These are phyloP conservation scores for Pogoniulus pusillus DNA, from an alignment of 2,797 vertebrate genomes.

Conservation along the genomic window DNA sequence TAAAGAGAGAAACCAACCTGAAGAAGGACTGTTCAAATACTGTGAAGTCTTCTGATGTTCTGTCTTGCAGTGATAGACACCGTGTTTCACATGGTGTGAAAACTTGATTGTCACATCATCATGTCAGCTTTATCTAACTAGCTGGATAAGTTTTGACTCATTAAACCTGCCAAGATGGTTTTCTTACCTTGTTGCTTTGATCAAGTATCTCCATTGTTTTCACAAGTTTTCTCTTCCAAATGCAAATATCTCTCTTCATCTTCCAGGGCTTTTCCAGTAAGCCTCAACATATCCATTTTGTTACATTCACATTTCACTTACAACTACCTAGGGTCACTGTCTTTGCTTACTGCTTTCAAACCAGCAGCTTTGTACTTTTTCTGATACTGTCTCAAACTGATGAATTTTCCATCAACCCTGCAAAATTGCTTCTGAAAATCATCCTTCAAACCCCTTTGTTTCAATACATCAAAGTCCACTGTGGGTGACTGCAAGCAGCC, in stretches of 20 bases:
- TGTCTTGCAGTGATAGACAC: background rate
- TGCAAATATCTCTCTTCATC: background rate
- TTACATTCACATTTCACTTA: background rate
- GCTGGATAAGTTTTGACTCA: background rate
- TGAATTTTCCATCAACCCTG: background rate
- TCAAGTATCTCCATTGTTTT: background rate
- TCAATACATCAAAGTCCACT: background rate
- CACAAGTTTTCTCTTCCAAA: background rate
- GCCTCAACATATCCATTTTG: background rate
- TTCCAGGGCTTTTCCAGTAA: background rate
- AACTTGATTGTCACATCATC: background rate
- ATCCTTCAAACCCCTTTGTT: background rate
- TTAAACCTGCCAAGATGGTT: background rate
- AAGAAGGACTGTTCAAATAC: background rate
- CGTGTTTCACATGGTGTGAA: background rate
- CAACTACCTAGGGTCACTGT: background rate
- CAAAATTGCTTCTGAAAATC: background rate
- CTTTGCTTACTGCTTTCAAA: background rate
- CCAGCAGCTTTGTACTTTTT: background rate
- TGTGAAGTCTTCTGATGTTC: background rate
- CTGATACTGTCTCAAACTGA: background rate
- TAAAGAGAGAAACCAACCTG: background rate
- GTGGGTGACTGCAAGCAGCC: background rate
- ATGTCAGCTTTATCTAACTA: background rate
- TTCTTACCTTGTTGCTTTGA: background rate